These are phyloP conservation scores for Limnephilus rhombicus DNA, from an alignment of 2,888 invertebrate genomes.

Conservation along the genomic window DNA sequence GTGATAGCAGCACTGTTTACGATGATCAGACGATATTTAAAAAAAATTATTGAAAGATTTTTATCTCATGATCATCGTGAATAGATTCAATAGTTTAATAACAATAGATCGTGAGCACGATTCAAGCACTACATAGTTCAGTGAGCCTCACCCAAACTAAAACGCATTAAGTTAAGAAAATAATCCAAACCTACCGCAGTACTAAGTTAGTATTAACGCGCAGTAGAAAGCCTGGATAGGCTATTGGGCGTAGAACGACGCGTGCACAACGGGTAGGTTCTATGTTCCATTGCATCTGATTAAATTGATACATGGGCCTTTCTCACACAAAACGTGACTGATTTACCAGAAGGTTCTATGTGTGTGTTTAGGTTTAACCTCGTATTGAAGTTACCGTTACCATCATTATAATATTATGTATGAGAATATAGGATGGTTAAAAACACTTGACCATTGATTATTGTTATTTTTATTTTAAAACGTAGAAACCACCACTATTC, in stretches of 20 bases:
- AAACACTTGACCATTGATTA: background rate
- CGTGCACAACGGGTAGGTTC: constrained; percentile 4
- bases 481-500: too few relatives aligned
- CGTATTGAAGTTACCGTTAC: constrained; percentile 13
- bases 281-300: constrained; percentile 32
- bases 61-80: background rate
- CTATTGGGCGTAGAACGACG: background rate
- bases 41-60: too few relatives aligned
- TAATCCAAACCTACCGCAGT: too few relatives aligned
- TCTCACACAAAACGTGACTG: constrained; percentile 44
- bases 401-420: constrained; percentile 6
- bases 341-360: background rate
- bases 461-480: background rate
- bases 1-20: too few relatives aligned
- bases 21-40: too few relatives aligned
- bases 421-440: background rate
- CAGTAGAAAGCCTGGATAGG: background rate
- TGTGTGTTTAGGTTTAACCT: constrained; percentile 2
- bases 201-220: background rate
- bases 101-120: background rate
- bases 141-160: background rate
- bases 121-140: background rate
- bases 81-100: background rate
- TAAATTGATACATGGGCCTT: constrained; percentile 34
- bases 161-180: background rate